Evolutionary conservation across 2,113 vertebrate species (phyloP).

Genomic region (Labeo rohita): DNA sequence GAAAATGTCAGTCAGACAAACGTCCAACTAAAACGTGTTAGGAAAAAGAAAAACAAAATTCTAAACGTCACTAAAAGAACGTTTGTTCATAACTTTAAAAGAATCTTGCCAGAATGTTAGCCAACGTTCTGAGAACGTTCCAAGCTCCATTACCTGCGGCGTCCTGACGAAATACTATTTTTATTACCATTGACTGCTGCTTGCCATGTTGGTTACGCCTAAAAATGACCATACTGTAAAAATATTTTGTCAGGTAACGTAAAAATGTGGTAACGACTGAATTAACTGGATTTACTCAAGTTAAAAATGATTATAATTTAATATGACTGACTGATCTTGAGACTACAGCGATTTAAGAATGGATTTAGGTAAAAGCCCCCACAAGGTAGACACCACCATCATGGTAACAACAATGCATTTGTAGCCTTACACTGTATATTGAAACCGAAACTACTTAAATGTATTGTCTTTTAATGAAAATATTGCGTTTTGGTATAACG

Average conservation of each 20-base stretch:
- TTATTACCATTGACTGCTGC: background rate
- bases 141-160: background rate
- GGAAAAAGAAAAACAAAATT: too few relatives aligned
- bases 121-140: too few relatives aligned
- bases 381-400: background rate
- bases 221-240: background rate
- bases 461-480: background rate
- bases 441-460: background rate
- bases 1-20: too few relatives aligned
- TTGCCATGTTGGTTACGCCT: background rate
- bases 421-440: background rate
- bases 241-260: background rate
- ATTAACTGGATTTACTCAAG: background rate
- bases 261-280: background rate
- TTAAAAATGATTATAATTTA: background rate
- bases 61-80: too few relatives aligned
- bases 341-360: background rate
- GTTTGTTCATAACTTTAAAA: too few relatives aligned
- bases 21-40: too few relatives aligned
- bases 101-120: too few relatives aligned
- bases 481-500: background rate
- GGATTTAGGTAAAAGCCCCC: background rate
- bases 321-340: background rate
- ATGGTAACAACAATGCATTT: background rate
- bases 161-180: background rate